These are phyloP conservation scores for Muscicapa striata DNA, from an alignment of 2,797 vertebrate species.

Conservation along the genomic window DNA sequence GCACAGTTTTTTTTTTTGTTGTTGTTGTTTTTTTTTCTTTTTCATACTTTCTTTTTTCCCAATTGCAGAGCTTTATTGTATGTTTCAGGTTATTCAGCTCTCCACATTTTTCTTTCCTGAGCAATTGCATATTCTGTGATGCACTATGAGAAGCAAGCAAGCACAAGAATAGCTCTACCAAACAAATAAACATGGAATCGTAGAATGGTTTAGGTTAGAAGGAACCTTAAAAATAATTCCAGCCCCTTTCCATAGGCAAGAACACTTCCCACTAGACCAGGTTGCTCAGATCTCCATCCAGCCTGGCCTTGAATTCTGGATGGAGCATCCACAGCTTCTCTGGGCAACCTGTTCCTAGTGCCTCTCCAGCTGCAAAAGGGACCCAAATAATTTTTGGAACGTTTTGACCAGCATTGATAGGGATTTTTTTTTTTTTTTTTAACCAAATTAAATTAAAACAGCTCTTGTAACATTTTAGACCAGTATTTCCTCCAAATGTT, in stretches of 20 bases:
- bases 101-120: not conserved
- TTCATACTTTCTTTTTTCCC: not conserved
- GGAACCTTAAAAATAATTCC: not conserved
- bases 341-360: not conserved
- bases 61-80: not conserved
- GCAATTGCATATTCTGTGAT: not conserved
- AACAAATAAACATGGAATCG: not conserved
- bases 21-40: not conserved
- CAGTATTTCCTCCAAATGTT: not conserved
- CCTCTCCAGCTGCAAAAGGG: not conserved
- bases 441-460: not conserved
- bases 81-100: not conserved
- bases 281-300: not conserved
- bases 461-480: not conserved
- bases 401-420: not conserved
- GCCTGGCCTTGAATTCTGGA: not conserved
- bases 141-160: not conserved
- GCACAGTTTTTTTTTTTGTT: rapidly evolving
- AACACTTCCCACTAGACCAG: not conserved
- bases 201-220: not conserved
- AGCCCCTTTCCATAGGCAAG: not conserved
- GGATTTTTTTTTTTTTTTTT: rapidly evolving
- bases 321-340: not conserved
- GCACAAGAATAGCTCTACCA: not conserved
- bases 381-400: not conserved